Evolutionary conservation across 1,140 invertebrate species (phyloP), one percentile per base, ranked within the genome.

Genomic region (Lordiphosa clarofinis): DNA sequence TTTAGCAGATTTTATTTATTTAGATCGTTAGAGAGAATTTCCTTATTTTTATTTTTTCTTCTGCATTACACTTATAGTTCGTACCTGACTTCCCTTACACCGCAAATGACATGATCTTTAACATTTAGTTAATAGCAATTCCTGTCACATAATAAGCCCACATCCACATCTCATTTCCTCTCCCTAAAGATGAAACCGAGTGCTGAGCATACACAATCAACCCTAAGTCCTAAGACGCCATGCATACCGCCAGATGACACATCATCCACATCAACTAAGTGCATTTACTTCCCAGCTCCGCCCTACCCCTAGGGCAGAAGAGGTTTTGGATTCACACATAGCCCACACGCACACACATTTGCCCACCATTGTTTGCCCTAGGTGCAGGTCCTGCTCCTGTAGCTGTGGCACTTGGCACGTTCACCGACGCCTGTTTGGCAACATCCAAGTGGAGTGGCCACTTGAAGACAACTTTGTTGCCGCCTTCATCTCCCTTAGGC

Each of bases 391-490:
- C 64, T 54, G 49, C 36, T 60, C 56, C 56, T 59, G 46, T 61
- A 67, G 57, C 67, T 59, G 69, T 38, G 54, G 68, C 76, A 82
- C 76, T 81, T 81, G 76, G 76, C 76, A 81, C 76, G 76, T 81
- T 76, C 73, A 38, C 33, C 33, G 28, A 54, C 24, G 39, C 43
- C 65, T 81, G 76, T 82, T 82, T 82, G 75, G 62, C 67, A 82
- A 81, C 75, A 81, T 57, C 39, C 56, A 31, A 49, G 73, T 53
- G 64, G 57, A 79, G 75, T 52, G 58, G 49, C 56, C 76, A 76
- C 76, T 82, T 76, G 56, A 82, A 82, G 68, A 72, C 69, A 82
- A 82, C 76, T 75, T 75, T 75, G 71, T 61, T 72, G 60, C 74
- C 74, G 35, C 46, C 49, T 64, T 62, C 42, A 43, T 52, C 33